phyloP scores from a whole-genome alignment of 1,140 invertebrate genomes.

The Bombus ignitus region DNA sequence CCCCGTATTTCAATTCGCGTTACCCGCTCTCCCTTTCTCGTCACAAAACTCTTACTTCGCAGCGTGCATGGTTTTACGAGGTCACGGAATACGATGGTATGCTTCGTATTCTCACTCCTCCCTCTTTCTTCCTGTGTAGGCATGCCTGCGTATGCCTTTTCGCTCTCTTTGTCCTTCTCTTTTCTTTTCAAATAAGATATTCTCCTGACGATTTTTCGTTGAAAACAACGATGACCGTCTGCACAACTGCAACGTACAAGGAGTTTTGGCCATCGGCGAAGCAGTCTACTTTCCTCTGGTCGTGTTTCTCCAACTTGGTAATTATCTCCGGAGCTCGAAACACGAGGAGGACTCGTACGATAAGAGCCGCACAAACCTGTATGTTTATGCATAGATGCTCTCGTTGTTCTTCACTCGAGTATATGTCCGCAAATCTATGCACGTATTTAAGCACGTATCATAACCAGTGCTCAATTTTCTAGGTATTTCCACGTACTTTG shows the following conservation, averaged over 20 bases:
- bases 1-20: neutral
- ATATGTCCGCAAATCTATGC: neutral
- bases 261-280: conserved; percentile 21
- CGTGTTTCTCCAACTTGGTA: conserved; percentile 48
- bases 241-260: neutral
- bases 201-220: neutral
- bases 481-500: conserved; percentile 4
- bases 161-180: neutral
- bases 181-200: neutral
- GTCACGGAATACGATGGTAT: neutral
- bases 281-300: conserved; percentile 12
- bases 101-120: neutral
- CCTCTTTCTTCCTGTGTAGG: neutral
- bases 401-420: neutral
- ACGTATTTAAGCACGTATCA: neutral
- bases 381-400: neutral
- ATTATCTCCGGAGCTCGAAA: conserved; percentile 53
- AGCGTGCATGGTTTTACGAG: neutral
- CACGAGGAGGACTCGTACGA: conserved; percentile 43
- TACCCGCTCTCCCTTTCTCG: conserved; percentile 1
- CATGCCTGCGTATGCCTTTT: neutral
- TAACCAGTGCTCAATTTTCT: neutral
- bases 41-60: conserved; percentile 7
- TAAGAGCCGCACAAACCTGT: conserved; percentile 44
- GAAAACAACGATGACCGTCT: conserved; percentile 54